Base-by-base conservation (phyloP, 2,888 invertebrate species). In the Torymus auratus region DNA sequence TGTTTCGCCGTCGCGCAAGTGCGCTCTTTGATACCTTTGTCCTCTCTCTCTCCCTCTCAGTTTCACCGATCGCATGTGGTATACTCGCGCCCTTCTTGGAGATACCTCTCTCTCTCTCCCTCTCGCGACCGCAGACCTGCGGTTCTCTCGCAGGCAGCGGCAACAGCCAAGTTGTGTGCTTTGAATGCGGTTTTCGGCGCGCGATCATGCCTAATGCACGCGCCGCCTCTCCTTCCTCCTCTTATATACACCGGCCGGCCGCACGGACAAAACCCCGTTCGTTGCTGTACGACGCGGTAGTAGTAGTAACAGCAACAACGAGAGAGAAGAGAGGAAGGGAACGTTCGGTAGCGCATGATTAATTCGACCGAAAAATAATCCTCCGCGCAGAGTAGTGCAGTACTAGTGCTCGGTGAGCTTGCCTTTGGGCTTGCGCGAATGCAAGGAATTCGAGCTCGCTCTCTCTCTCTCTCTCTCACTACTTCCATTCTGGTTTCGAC, bases 161-260 rank as follows among this genome's bases (percentile, higher is more conserved):
- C 53, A 28, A 28, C 41, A 28, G 58, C 53, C 65, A 65, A 60
- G 65, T 65, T 71, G 83, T 81, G 74, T 58, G 81, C 84, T 83
- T 85, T 83, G 83, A 83, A 74, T 82, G 80, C 74, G 81, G 83
- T 83, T 23, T 13, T 50, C n/a, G n/a, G 28, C 23, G 64, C 75
- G 80, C 75, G 83, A 82, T 83, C 83, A 82, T 81, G 76, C 72
- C 77, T 82, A 83, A 84, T 83, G 80, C 80, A 83, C 71, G 80
- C 53, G 12, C 56, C n/a, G 7, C 7, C 23, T 20, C 15, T 28
- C 12, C 28, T 28, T 4, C 4, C 28, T 4, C 7, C 28, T 2
- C 28, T 7, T 28, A 28, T 28, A 28, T 28, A 28, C 28, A 28
- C 7, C 28, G 28, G 7, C 3, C 28, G 7, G 28, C 28, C 28